A percentile compares a stretch with the other conserved stretches of the same genome.
Evolutionary conservation across 1,140 invertebrate species (phyloP).

Genomic region (Dufourea novaeangliae): DNA sequence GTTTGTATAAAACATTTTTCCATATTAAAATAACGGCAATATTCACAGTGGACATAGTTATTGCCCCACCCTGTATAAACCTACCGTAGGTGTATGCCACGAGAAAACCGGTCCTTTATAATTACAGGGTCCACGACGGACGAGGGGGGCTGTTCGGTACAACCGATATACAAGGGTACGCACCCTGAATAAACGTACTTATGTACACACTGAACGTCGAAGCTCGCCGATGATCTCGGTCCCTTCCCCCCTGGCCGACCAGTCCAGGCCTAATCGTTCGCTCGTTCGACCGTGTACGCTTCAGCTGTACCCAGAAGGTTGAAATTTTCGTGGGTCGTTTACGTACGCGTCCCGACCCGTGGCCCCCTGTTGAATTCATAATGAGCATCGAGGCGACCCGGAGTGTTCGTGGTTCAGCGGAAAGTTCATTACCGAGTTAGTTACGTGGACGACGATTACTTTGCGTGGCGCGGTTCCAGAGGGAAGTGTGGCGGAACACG

Average conservation of each 20-base stretch:
- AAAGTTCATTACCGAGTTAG: too few species aligned
- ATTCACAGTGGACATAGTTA: too few species aligned
- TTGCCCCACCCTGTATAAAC: too few species aligned
- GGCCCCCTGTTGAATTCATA: too few species aligned
- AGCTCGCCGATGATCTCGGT: not conserved
- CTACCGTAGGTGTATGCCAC: slow-evolving; percentile 12
- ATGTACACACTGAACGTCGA: not conserved
- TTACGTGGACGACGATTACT: too few species aligned
- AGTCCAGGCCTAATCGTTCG: not conserved
- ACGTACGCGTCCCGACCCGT: too few species aligned
- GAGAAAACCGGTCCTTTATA: slow-evolving; percentile 66
- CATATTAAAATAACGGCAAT: too few species aligned
- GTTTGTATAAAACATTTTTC: too few species aligned
- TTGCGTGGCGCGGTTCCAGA: too few species aligned
- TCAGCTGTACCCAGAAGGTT: not conserved
- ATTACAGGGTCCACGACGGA: slow-evolving; percentile 60
- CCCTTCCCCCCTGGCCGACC: not conserved
- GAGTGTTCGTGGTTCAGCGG: too few species aligned
- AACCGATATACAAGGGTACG: slow-evolving; percentile 44
- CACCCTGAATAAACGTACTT: slow-evolving; percentile 54
- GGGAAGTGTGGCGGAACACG: too few species aligned
- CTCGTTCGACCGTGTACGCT: not conserved
- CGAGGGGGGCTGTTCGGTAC: slow-evolving; percentile 32
- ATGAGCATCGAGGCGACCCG: too few species aligned
- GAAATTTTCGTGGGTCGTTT: not conserved